A percentile compares a stretch with the other conserved stretches of the same genome.
These are phyloP conservation scores for Merluccius polli DNA, from an alignment of 2,797 vertebrate species.

Conservation along the genomic window DNA sequence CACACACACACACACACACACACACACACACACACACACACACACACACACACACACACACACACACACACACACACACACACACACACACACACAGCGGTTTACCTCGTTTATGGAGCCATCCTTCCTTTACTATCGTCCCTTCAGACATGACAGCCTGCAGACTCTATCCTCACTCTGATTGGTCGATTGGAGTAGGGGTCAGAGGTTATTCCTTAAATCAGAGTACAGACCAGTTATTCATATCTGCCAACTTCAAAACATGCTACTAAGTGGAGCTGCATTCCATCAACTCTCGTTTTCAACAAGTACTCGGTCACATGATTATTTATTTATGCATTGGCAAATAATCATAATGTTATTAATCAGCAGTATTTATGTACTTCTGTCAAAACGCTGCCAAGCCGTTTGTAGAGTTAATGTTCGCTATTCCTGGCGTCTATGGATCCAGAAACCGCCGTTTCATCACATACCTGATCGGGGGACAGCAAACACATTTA, in stretches of 20 bases:
- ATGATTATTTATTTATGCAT: background rate
- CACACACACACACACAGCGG: background rate
- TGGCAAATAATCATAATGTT: background rate
- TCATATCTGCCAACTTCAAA: background rate
- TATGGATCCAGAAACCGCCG: background rate
- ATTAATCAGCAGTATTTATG: background rate
- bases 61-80: constrained; percentile 11
- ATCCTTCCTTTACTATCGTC: background rate
- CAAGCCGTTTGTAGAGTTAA: background rate
- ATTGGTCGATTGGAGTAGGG: background rate
- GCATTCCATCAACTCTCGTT: background rate
- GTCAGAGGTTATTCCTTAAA: background rate
- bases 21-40: background rate
- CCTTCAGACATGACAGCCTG: background rate
- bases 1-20: background rate
- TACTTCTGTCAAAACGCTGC: background rate
- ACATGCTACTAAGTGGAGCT: background rate
- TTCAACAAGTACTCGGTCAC: background rate
- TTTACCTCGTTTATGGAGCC: constrained; percentile 2
- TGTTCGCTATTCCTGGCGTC: background rate
- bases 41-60: background rate
- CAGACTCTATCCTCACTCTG: background rate
- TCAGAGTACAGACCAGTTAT: background rate
- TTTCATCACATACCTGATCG: background rate
- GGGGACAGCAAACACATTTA: background rate